Evolutionary conservation across 2,797 vertebrate genomes (phyloP).

Genomic region (Bucorvus abyssinicus): DNA sequence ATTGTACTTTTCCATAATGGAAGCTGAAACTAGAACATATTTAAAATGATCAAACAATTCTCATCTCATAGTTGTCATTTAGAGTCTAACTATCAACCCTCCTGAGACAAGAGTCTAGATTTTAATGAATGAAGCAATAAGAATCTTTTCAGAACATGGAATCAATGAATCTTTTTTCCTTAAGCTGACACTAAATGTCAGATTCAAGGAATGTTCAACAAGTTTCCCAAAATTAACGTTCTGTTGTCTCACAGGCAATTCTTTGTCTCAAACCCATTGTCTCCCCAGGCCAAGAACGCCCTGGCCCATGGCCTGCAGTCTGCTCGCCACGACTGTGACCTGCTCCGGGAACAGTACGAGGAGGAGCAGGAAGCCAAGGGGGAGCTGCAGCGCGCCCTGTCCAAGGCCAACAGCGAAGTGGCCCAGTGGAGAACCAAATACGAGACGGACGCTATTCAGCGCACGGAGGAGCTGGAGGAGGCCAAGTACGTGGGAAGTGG

Average conservation of each 20-base stretch:
- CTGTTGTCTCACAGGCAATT: not conserved
- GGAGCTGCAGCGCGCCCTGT: slow-evolving; percentile 71
- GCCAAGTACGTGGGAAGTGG: slow-evolving; percentile 69
- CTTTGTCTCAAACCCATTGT: rapidly evolving
- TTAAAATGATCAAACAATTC: not conserved
- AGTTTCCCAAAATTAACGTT: not conserved
- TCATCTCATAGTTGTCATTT: not conserved
- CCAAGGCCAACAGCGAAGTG: slow-evolving; percentile 75
- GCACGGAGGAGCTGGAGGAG: slow-evolving; percentile 76
- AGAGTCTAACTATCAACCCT: not conserved
- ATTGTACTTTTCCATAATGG: not conserved
- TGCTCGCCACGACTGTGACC: slow-evolving; percentile 42
- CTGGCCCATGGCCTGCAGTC: slow-evolving; percentile 70
- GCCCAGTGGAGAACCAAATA: slow-evolving; percentile 78
- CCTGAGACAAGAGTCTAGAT: not conserved
- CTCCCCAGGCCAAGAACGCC: not conserved
- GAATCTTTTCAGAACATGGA: not conserved
- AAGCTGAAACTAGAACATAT: not conserved
- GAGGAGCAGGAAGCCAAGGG: slow-evolving; percentile 75
- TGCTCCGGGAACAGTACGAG: slow-evolving; percentile 77
- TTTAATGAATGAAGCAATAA: not conserved
- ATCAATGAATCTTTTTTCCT: not conserved
- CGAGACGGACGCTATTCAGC: slow-evolving; percentile 66
- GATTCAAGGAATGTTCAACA: not conserved
- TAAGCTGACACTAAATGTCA: not conserved